Evolutionary conservation across 2,797 vertebrate species (phyloP), one percentile per base, ranked within the genome.

Genomic region (Graptemys geographica): DNA sequence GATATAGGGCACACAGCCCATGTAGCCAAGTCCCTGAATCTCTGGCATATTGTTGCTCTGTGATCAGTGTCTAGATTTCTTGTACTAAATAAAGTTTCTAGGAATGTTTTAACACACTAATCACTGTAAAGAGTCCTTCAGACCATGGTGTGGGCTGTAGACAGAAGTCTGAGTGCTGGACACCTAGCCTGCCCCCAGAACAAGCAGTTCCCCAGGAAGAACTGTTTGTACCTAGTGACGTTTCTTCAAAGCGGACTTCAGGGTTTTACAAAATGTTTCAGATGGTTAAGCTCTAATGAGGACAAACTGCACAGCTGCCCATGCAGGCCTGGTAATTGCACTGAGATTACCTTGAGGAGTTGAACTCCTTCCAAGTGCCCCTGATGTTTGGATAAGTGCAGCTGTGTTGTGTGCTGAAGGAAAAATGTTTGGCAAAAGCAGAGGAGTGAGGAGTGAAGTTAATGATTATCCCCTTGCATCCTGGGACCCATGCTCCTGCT

Each of bases 391-490:
- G 53, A 18, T 56, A 59, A 78, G 76, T 62, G 90, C 90, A 81
- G 81, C 1, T 18, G 81, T 0, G 0, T 79, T 80, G 51, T 3
- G 1, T 1, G 6, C 25, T 15, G 47, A 53, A 1, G 0, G 31
- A 37, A 69, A 41, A 47, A 56, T 12, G 41, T 51, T 79, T 2
- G 0, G 41, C 3, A 57, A 21, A 27, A 33, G 84, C 81, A 84
- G 72, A 65, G 41, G n/a, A 81, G 56, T 87, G 59, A 51, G 55
- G 69, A 33, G 81, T 8, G 15, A 59, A 11, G 98, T 99, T 99
- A 99, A 99, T 99, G 74, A 99, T 99, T 98, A 93, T 81, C 95
- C 81, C 27, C 4, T 3, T 27, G 21, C 25, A 18, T 33, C 65
- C 33, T 2, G 11, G 74, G 6, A n/a, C 44, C 81, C 55, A 52